A percentile compares a stretch with the other conserved stretches of the same genome.
These are phyloP conservation scores for Chelon auratus DNA, from an alignment of 2,797 vertebrate species.

Conservation along the genomic window DNA sequence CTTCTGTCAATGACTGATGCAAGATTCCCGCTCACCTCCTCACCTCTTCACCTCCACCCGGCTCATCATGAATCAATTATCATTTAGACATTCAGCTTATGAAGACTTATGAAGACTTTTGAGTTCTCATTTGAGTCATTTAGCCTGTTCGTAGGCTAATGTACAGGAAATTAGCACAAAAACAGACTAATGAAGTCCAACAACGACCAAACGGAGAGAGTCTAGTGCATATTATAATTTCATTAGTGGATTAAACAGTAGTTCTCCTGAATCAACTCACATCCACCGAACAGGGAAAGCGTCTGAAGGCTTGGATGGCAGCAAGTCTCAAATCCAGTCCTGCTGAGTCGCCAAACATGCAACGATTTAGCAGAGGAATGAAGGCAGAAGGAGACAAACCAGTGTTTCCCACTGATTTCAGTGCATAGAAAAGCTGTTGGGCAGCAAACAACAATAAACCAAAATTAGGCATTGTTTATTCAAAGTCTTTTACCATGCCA, in stretches of 20 bases:
- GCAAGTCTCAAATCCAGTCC: constrained; percentile 80
- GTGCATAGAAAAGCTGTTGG: constrained; percentile 81
- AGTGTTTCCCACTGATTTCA: constrained; percentile 89
- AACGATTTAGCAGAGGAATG: constrained; percentile 76
- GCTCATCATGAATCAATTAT: constrained; percentile 47
- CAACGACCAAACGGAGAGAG: not conserved
- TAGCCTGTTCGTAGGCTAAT: not conserved
- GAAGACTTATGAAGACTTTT: not conserved
- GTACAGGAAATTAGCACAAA: not conserved
- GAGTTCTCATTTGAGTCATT: not conserved
- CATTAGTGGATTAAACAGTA: not conserved
- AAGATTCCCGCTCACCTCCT: constrained; percentile 45
- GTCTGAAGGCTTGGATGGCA: constrained; percentile 88
- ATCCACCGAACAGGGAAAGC: constrained; percentile 84
- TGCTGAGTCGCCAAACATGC: constrained; percentile 69
- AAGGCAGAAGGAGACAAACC: constrained; percentile 81
- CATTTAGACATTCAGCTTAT: not conserved
- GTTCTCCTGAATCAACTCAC: constrained; percentile 75
- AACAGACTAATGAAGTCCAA: not conserved
- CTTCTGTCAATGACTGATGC: constrained; percentile 61
- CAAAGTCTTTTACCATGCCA: not conserved
- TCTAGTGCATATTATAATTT: not conserved
- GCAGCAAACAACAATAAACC: constrained; percentile 7
- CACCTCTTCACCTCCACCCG: constrained; percentile 58
- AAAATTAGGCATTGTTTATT: not conserved